Evolutionary conservation across 1,140 invertebrate species (phyloP).

Genomic region (Ganaspis sp.): DNA sequence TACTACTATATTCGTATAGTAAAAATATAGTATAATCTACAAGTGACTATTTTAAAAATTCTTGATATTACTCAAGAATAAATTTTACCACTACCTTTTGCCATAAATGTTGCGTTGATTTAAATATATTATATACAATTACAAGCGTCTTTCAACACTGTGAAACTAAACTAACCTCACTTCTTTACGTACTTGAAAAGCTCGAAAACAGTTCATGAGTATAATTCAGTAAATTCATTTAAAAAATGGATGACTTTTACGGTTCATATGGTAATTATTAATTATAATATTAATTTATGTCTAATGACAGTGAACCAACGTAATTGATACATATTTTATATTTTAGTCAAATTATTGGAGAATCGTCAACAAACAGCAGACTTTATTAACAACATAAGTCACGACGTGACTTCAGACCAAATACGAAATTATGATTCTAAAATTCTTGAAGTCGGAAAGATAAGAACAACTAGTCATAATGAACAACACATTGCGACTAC

Average conservation of each 20-base stretch:
- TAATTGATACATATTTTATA: not conserved
- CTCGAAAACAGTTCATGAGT: too few species aligned
- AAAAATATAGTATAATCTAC: too few species aligned
- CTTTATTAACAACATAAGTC: too few species aligned
- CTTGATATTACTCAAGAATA: not conserved
- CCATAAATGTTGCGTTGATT: not conserved
- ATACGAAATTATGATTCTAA: too few species aligned
- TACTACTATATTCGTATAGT: too few species aligned
- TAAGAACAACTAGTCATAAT: too few species aligned
- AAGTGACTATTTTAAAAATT: not conserved
- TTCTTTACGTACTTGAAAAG: not conserved
- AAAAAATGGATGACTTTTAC: not conserved
- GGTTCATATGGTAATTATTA: not conserved
- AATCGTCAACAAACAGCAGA: too few species aligned
- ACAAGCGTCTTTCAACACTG: not conserved
- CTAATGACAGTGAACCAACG: not conserved
- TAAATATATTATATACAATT: not conserved
- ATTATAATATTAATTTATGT: too few species aligned
- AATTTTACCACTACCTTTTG: not conserved
- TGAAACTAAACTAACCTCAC: not conserved
- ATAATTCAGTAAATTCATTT: not conserved
- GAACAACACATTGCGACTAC: too few species aligned
- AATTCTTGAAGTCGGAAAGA: too few species aligned
- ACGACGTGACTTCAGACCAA: too few species aligned
- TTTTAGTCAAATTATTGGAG: not conserved